These are phyloP conservation scores for Semotilus atromaculatus DNA, from an alignment of 2,797 vertebrate species.

Conservation along the genomic window DNA sequence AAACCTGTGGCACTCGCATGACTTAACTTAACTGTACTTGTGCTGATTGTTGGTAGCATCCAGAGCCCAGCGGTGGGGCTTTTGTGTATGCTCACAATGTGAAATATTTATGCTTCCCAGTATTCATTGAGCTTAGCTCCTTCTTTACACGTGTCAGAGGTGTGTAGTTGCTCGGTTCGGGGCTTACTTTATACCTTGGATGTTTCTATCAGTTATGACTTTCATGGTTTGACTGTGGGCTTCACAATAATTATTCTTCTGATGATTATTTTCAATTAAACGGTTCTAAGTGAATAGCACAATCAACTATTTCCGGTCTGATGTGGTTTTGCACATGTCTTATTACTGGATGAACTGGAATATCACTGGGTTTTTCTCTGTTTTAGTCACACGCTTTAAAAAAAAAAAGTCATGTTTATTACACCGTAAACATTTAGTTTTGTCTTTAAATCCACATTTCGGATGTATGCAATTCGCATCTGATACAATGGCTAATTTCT, in stretches of 20 bases:
- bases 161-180: constrained; percentile 78
- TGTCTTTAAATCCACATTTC: constrained; percentile 1
- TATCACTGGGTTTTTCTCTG: neutral
- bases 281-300: constrained; percentile 77
- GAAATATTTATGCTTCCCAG: constrained; percentile 78
- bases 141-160: constrained; percentile 70
- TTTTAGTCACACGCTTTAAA: neutral
- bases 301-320: constrained; percentile 66
- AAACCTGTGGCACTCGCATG: constrained; percentile 83
- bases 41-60: constrained; percentile 82
- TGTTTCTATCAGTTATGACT: constrained; percentile 67
- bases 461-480: neutral
- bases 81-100: constrained; percentile 77
- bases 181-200: constrained; percentile 72
- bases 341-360: neutral
- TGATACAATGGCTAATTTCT: neutral
- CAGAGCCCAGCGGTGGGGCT: constrained; percentile 76
- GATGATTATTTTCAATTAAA: constrained; percentile 62
- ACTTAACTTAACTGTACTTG: constrained; percentile 80
- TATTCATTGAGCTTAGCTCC: constrained; percentile 75
- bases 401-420: neutral
- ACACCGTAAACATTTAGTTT: neutral
- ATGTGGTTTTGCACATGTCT: constrained; percentile 8
- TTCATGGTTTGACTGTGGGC: constrained; percentile 65
- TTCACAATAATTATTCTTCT: constrained; percentile 55